A percentile compares a stretch with the other conserved stretches of the same genome.
phyloP scores from a whole-genome alignment of 2,113 vertebrate species.

The Eonycteris spelaea region DNA sequence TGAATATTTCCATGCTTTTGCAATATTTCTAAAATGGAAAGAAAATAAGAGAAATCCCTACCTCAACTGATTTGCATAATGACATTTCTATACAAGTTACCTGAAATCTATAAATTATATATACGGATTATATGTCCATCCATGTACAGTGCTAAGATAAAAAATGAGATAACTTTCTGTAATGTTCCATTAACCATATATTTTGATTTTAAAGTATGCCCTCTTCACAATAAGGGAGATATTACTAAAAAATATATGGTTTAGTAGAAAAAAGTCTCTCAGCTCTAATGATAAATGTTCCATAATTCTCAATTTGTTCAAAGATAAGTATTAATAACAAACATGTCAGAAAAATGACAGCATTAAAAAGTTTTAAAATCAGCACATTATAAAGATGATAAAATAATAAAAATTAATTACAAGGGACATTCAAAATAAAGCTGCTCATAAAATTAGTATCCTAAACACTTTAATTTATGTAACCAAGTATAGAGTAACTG shows the following conservation, averaged over 20 bases:
- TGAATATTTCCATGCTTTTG: not conserved
- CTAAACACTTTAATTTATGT: not conserved
- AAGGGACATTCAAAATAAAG: conserved; percentile 8
- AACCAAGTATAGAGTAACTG: not conserved
- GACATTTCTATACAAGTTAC: not conserved
- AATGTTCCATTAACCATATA: not conserved
- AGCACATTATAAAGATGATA: not conserved
- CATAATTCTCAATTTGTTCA: not conserved
- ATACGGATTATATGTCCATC: not conserved
- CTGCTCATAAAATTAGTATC: not conserved
- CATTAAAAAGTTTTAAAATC: conserved; percentile 21
- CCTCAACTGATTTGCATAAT: not conserved
- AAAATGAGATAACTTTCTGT: not conserved
- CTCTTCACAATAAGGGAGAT: not conserved
- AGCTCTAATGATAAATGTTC: not conserved
- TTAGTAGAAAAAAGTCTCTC: not conserved
- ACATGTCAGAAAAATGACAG: not conserved
- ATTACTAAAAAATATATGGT: not conserved
- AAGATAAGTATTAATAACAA: not conserved
- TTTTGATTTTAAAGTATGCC: not conserved
- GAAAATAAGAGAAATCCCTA: conserved; percentile 11
- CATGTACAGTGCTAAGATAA: not conserved
- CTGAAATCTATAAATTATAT: conserved; percentile 30
- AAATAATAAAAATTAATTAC: not conserved
- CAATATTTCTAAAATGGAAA: not conserved